Conservation (phyloP, 1,140 invertebrate genomes). For the Drosophila erecta region DNA sequence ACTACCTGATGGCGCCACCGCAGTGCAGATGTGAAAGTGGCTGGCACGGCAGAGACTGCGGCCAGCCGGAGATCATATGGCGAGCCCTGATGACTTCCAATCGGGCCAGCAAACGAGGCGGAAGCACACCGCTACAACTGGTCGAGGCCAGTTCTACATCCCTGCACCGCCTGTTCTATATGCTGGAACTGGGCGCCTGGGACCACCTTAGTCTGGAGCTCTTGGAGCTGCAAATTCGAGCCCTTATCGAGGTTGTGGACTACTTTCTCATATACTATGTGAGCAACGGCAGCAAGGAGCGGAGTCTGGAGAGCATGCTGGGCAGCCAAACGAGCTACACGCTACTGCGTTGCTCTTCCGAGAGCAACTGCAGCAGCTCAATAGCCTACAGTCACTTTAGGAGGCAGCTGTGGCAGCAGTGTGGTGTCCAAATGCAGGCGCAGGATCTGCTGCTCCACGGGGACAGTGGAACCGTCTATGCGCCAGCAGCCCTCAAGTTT, state of each 20-base stretch:
- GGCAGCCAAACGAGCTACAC: conserved; percentile 40
- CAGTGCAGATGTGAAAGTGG: conserved; percentile 86
- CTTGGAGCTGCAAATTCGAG: conserved; percentile 87
- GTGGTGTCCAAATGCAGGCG: conserved; percentile 81
- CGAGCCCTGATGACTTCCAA: conserved; percentile 86
- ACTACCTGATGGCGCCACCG: conserved; percentile 58
- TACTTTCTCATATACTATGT: conserved; percentile 86
- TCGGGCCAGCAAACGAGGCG: conserved; percentile 36
- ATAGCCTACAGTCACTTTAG: conserved; percentile 51
- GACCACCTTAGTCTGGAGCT: conserved; percentile 86
- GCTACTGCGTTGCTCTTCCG: conserved; percentile 50
- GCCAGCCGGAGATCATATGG: conserved; percentile 89
- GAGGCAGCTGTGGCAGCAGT: conserved; percentile 51
- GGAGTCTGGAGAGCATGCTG: conserved; percentile 38
- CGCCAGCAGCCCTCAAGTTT: conserved; percentile 87
- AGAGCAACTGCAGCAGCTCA: conserved; percentile 46
- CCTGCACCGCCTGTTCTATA: conserved; percentile 86
- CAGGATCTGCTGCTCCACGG: conserved; percentile 88
- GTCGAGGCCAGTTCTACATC: conserved; percentile 81
- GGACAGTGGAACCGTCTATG: conserved; percentile 87
- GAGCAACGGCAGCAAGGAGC: conserved; percentile 41
- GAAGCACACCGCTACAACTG: conserved; percentile 51
- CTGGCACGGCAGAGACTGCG: conserved; percentile 88
- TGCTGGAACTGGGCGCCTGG: conserved; percentile 85
- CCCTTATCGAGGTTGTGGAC: conserved; percentile 87